Evolutionary conservation across 2,113 vertebrate species (phyloP), one percentile per base, ranked within the genome.

Genomic region (Ophthalmolycus amberensis): DNA sequence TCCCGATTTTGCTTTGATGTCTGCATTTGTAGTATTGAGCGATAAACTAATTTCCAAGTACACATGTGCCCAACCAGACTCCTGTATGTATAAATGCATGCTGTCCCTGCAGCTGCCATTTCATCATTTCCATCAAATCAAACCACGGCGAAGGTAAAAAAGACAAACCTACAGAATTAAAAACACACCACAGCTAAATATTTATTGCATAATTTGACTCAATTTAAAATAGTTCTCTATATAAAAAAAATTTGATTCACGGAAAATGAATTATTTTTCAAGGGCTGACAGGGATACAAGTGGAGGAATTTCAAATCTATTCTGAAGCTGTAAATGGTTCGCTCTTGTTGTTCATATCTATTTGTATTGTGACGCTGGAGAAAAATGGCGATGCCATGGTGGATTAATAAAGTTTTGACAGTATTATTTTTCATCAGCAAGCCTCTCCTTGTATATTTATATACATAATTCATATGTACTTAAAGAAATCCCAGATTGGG

Each of bases 141-240:
- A 97, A 95, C 96, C 48, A 79, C 68, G 95, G 94, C 93, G 93
- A 95, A 93, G 95, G 94, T 94, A 95, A 96, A 96, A 95, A 75
- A 83, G 71, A 79, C 40, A 32, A 32, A 29, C 44, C 48, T 60
- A 58, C 25, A 48, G 68, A 76, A 78, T 2, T 59, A 42, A 71
- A 34, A 82, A 72, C 44, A 76, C 64, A 73, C 54, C 20, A 66
- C 18, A 42, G 10, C 54, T 58, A 44, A 71, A 87, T 69, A 88
- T 89, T 85, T 80, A 81, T 73, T 73, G 70, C 29, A 58, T 78
- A 54, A 82, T 72, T 71, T 80, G 76, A 83, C 79, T 84, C 62
- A 86, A 86, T 83, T 84, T 62, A 85, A 83, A 85, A 34, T 38
- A 76, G 63, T 80, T 80, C 44, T 83, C 74, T 77, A 38, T 58